Evolutionary conservation across 2,797 vertebrate genomes (phyloP).

Genomic region (Tamandua tetradactyla): DNA sequence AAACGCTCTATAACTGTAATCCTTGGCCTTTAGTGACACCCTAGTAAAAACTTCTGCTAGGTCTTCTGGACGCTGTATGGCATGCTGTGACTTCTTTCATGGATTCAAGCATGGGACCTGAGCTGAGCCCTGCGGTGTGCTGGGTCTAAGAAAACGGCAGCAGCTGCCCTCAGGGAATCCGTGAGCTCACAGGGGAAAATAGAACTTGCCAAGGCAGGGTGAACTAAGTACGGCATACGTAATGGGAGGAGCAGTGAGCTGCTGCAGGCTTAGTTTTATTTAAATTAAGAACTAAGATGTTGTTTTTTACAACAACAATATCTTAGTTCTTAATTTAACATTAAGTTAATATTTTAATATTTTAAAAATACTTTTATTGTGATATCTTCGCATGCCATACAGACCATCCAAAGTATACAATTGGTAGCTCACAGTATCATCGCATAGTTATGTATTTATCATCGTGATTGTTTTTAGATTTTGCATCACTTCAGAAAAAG

Average conservation of each 20-base stretch:
- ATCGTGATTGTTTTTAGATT: too few relatives aligned
- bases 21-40: background rate
- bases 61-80: background rate
- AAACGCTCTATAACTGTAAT: background rate
- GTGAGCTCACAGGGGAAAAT: background rate
- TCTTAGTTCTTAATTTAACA: too few relatives aligned
- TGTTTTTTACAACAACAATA: too few relatives aligned
- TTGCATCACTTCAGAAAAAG: too few relatives aligned
- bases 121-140: background rate
- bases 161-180: background rate
- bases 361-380: too few relatives aligned
- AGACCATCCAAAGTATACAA: too few relatives aligned
- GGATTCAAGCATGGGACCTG: background rate
- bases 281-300: background rate
- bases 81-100: background rate
- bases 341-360: too few relatives aligned
- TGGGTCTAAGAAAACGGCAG: background rate
- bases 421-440: too few relatives aligned
- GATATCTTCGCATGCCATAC: too few relatives aligned
- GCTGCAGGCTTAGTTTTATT: background rate
- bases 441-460: too few relatives aligned
- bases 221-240: fast-evolving
- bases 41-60: background rate
- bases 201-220: background rate
- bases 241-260: background rate